Base-by-base conservation (phyloP, 2,888 invertebrate species). In the Dorcus hopei region DNA sequence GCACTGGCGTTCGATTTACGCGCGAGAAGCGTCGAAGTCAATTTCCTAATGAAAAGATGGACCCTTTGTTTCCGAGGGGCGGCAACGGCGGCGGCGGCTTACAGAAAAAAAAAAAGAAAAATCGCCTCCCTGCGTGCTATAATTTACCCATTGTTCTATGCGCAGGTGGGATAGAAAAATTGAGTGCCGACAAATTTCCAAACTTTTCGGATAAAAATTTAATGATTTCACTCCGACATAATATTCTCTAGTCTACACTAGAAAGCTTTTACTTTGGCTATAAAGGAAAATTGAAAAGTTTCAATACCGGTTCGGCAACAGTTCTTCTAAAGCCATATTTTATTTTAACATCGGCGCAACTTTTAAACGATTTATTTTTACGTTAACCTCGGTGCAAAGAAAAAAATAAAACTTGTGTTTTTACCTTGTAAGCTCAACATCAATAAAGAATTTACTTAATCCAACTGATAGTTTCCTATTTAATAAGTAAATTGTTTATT, bases 221-320 rank as follows among this genome's bases (percentile, higher is more conserved):
- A 73, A 72, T 69, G 71, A 71, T 68, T 70, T 67, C 65, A 65
- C 69, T 68, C 68, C 62, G 63, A 70, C 67, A 65, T 65, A 67
- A 66, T 68, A 65, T 62, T 63, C 65, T 62, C 61, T 61, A 64
- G 66, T 66, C 58, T 68, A 73, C 72, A 73, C 63, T 70, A 68
- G 68, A 73, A 74, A 70, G 72, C 73, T 74, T 71, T 74, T 72
- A 73, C 71, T 71, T 70, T 68, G 65, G 61, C 65, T 69, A 66
- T 73, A 72, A 73, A 73, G 69, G 68, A 71, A 70, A 70, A 72
- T 70, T 72, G 70, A 70, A 72, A 73, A 72, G 66, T 67, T 67
- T 62, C 62, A 61, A 64, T 61, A 63, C 60, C 54, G 55, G 51
- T 53, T 56, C 58, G 59, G 59, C 62, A 61, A 58, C 59, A 42